Percentiles rank a stretch among this genome's conserved stretches.
phyloP scores from a whole-genome alignment of 2,113 vertebrate genomes.

The Sebastes schlegelii region DNA sequence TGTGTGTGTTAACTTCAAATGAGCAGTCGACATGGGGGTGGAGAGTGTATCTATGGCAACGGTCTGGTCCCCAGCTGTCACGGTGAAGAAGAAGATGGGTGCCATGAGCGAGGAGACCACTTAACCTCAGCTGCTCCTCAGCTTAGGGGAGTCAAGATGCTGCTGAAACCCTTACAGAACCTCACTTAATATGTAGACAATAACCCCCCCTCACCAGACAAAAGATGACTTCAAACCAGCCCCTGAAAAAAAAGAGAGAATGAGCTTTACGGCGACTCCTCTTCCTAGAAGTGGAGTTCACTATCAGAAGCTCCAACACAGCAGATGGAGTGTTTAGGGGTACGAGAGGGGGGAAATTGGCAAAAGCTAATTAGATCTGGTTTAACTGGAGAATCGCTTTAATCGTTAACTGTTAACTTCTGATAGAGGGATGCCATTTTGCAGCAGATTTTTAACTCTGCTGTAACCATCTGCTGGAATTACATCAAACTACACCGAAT shows the following conservation, averaged over 20 bases:
- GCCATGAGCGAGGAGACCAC: conserved; percentile 84
- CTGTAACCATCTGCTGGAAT: conserved; percentile 65
- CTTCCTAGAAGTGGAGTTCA: conserved; percentile 67
- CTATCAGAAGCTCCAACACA: conserved; percentile 61
- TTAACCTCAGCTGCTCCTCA: conserved; percentile 86
- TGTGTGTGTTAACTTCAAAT: conserved; percentile 73
- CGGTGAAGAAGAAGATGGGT: conserved; percentile 82
- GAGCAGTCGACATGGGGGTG: conserved; percentile 71
- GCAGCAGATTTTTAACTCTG: conserved; percentile 70
- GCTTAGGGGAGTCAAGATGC: conserved; percentile 87
- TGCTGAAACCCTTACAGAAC: conserved; percentile 80
- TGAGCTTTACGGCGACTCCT: conserved; percentile 51
- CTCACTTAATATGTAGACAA: conserved; percentile 86
- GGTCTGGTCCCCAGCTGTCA: conserved; percentile 80
- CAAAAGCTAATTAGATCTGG: conserved; percentile 69
- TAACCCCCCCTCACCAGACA: conserved; percentile 65
- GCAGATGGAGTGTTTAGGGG: conserved; percentile 73
- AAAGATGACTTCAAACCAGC: conserved; percentile 75
- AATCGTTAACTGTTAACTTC: conserved; percentile 67
- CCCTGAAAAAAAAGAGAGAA: conserved; percentile 12
- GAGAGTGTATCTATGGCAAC: conserved; percentile 82
- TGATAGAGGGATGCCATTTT: conserved; percentile 63
- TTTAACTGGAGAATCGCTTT: conserved; percentile 67
- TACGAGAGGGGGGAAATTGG: conserved; percentile 52
- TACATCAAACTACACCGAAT: conserved; percentile 40